Conservation (phyloP, 2,797 vertebrate species). For the Protosalanx chinensis region DNA sequence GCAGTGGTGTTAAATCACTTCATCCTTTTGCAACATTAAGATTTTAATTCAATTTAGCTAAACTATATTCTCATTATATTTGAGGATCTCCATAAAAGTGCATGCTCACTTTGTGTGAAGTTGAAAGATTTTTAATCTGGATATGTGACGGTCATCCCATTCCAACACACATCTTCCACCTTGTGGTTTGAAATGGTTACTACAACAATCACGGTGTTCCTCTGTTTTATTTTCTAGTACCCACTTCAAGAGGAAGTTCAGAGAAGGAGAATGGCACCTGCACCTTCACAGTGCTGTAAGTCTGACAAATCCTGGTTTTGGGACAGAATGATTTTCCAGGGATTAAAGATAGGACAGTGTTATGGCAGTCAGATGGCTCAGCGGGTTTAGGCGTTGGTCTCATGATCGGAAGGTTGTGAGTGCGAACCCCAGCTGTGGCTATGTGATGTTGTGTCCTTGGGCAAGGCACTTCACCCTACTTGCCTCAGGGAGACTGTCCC, state of each 20-base stretch:
- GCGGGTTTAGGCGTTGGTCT: no score
- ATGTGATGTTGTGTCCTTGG: no score
- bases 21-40: background rate
- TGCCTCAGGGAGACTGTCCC: no score
- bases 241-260: conserved; percentile 76
- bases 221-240: conserved; percentile 66
- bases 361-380: no score
- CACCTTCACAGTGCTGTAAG: conserved; percentile 96
- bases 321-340: background rate
- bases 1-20: background rate
- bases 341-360: no score
- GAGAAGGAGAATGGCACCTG: conserved; percentile 74
- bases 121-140: background rate
- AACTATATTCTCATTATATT: background rate
- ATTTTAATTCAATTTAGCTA: background rate
- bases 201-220: conserved; percentile 5
- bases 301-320: conserved; percentile 34
- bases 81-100: background rate
- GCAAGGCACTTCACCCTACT: no score
- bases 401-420: no score
- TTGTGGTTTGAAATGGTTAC: conserved; percentile 4
- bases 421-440: no score
- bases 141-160: background rate
- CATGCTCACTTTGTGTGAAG: background rate
- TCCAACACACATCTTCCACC: conserved; percentile 42